A percentile compares a stretch with the other conserved stretches of the same genome.
phyloP scores from a whole-genome alignment of 2,113 vertebrate genomes.

The Axis porcinus region DNA sequence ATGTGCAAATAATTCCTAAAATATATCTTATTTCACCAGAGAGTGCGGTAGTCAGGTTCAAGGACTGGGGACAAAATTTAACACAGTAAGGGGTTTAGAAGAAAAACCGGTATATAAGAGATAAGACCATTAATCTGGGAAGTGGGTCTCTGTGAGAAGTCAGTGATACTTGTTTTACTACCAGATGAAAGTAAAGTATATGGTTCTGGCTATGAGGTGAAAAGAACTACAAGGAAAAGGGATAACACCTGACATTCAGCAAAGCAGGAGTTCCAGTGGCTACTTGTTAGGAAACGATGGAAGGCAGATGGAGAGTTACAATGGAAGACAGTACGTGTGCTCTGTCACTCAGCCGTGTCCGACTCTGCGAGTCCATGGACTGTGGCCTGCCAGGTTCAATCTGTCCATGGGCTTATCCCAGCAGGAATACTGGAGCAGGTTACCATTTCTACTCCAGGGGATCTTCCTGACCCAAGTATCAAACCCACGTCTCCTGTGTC shows the following conservation, averaged over 20 bases:
- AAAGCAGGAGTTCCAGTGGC: neutral
- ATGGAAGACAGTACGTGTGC: fast-evolving
- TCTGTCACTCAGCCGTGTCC: neutral
- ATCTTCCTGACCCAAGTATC: neutral
- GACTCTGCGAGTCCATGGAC: neutral
- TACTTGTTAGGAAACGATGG: neutral
- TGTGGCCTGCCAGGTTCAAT: neutral
- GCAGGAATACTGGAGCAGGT: neutral
- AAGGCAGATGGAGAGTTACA: neutral
- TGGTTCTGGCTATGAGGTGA: neutral
- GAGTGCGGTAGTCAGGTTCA: neutral
- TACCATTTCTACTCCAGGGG: neutral
- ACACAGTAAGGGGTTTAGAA: neutral
- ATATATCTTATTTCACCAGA: constrained; percentile 8
- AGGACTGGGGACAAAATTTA: constrained; percentile 10
- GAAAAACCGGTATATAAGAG: neutral
- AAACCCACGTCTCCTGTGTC: neutral
- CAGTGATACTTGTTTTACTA: neutral
- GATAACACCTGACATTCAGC: neutral
- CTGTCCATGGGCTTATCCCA: neutral
- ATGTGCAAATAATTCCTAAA: neutral
- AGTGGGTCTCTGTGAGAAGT: neutral
- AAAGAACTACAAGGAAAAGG: neutral
- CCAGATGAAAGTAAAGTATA: neutral
- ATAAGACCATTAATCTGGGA: neutral